Base-by-base conservation (phyloP, 2,113 vertebrate species). In the Numenius arquata region DNA sequence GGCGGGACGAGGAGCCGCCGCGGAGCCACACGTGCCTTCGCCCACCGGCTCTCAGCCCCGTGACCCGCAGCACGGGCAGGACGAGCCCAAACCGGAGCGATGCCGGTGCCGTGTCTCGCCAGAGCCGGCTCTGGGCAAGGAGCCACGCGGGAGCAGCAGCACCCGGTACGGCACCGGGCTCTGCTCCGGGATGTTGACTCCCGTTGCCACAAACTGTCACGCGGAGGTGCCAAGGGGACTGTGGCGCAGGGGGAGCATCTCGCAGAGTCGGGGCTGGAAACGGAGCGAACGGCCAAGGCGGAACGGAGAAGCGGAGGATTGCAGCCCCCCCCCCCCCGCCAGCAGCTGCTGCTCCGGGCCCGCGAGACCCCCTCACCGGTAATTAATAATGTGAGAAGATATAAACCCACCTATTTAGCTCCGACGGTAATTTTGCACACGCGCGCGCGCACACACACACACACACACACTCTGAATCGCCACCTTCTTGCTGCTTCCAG, bases 151-250 rank as follows among this genome's bases (percentile, higher is more conserved):
- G 47, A 43, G 22, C 23, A 4, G 76, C 4, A 3, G 48, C 72
- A 38, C 48, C 88, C 5, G 0, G 12, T 4, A 4, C 0, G 0
- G 56, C 58, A 40, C 6, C 62, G 0, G 45, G 30, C 40, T 76
- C 53, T 8, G 63, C 89, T 55, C 47, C 1, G 6, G 79, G 50
- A 58, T 8, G 34, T 6, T 13, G 16, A 12, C 25, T 14, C 40
- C 55, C 3, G 0, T 1, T 3, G 36, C 9, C 1, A 3, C 1
- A 9, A 17, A 8, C 30, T 8, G 19, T 12, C n/a, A 1, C 55
- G 10, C 6, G 61, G 90, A 86, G 89, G 36, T 66, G 84, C 73
- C 30, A 55, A 2, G 1, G 12, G 72, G 72, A 63, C 52, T 9
- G 12, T 10, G 70, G 15, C 32, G 15, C 36, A 3, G 15, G 18